Conservation (phyloP, 2,113 vertebrate species). For the Acrocephalus kingi region DNA sequence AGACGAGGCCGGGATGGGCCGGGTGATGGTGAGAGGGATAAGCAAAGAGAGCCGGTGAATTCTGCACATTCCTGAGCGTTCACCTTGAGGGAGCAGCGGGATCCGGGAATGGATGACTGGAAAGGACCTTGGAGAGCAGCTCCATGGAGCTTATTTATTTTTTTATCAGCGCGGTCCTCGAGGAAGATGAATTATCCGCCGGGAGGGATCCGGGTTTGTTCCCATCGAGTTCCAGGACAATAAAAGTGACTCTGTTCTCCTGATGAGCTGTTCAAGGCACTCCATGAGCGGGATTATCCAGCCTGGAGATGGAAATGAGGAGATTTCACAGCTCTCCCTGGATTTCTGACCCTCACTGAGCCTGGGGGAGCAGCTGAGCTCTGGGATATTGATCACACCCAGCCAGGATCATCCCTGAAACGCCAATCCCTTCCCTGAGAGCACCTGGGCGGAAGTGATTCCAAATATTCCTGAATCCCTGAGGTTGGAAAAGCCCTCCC, state of each 20-base stretch:
- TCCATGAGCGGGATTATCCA: background rate
- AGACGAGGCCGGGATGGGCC: no score
- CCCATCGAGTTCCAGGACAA: background rate
- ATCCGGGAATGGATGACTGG: background rate
- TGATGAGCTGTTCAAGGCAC: background rate
- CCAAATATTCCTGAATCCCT: background rate
- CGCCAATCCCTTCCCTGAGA: background rate
- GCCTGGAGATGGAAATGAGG: background rate
- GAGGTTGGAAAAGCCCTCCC: background rate
- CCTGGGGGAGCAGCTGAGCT: background rate
- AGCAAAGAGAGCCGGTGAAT: background rate
- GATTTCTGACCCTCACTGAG: background rate
- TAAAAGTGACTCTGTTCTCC: background rate
- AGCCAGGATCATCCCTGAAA: background rate
- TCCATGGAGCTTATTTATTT: background rate
- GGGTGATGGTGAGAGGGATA: background rate
- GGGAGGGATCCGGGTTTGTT: background rate
- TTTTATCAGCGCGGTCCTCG: background rate
- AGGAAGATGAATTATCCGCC: background rate
- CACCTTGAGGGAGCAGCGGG: background rate
- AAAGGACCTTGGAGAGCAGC: background rate
- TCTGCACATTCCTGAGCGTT: background rate
- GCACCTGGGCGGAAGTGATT: background rate
- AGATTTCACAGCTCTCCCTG: background rate
- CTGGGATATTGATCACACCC: background rate